These are phyloP conservation scores for Saccopteryx bilineata DNA, from an alignment of 2,113 vertebrate genomes.

Conservation along the genomic window DNA sequence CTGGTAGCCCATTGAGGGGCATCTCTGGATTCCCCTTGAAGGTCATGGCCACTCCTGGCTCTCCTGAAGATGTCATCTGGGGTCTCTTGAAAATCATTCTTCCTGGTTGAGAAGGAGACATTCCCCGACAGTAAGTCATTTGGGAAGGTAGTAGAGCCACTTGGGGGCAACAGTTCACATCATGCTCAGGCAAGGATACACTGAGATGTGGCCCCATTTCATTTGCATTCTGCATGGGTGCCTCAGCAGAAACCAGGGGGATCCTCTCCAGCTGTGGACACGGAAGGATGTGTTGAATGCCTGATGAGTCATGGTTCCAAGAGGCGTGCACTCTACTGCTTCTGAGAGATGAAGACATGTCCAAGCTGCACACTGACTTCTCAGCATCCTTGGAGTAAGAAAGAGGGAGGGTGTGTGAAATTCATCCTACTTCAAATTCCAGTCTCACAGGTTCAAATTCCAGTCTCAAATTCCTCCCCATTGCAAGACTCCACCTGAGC, in stretches of 20 bases:
- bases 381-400: conserved; percentile 50
- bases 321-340: neutral
- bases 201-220: neutral
- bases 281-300: neutral
- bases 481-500: neutral
- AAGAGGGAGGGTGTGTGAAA: neutral
- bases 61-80: conserved; percentile 10
- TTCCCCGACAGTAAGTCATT: neutral
- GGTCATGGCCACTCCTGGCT: neutral
- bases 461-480: neutral
- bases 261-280: neutral
- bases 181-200: neutral
- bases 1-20: neutral
- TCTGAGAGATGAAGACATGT: neutral
- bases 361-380: neutral
- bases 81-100: neutral
- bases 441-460: neutral
- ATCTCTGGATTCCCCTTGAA: conserved; percentile 42
- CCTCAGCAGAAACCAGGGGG: neutral
- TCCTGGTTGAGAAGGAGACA: neutral
- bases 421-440: neutral
- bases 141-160: neutral
- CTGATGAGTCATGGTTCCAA: neutral
- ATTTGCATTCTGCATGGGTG: neutral
- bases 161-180: neutral